These are phyloP conservation scores for Iguana delicatissima DNA, from an alignment of 2,797 vertebrate species.

Conservation along the genomic window DNA sequence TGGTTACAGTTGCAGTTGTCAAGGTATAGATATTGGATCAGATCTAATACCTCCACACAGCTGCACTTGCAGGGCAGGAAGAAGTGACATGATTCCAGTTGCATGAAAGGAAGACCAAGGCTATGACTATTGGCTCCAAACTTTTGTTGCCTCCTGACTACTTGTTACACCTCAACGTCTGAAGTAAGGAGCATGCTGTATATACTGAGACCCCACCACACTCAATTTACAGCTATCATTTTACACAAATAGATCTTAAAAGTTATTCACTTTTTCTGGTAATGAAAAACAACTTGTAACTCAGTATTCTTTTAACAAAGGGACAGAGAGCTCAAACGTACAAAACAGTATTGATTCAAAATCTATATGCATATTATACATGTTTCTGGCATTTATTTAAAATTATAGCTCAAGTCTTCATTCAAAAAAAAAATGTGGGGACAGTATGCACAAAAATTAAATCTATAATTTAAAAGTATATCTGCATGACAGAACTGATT, in stretches of 20 bases:
- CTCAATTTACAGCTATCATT: too few relatives aligned
- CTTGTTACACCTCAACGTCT: neutral
- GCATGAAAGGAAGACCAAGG: too few relatives aligned
- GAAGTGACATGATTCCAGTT: neutral
- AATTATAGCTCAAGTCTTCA: too few relatives aligned
- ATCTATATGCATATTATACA: neutral
- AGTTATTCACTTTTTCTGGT: neutral
- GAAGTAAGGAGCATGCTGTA: neutral
- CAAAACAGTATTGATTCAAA: neutral
- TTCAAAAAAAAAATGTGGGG: too few relatives aligned
- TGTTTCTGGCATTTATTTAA: too few relatives aligned
- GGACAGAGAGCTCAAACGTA: neutral
- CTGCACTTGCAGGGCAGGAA: neutral
- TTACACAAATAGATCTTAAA: neutral
- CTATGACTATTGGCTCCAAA: neutral
- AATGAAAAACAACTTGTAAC: neutral
- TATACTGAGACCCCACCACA: neutral
- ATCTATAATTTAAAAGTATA: too few relatives aligned
- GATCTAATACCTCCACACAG: neutral
- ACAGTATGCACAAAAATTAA: too few relatives aligned
- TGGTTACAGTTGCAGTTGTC: neutral
- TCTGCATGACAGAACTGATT: too few relatives aligned
- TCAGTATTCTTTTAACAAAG: neutral
- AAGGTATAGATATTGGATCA: neutral
- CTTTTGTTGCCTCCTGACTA: neutral